These are phyloP conservation scores for Zophobas atratus DNA, from an alignment of 1,140 invertebrate species.

Conservation along the genomic window DNA sequence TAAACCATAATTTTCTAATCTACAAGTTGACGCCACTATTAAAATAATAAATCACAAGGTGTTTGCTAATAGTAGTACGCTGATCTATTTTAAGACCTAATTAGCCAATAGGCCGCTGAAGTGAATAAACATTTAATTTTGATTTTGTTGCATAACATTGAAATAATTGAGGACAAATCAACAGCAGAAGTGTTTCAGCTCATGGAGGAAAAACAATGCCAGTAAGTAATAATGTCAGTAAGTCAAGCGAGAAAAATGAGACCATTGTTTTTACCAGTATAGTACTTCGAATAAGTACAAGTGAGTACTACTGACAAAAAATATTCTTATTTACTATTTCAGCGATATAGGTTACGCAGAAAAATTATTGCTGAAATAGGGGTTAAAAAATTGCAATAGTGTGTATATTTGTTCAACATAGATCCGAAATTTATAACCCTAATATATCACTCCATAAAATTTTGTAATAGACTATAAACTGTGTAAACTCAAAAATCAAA, in stretches of 20 bases:
- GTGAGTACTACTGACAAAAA: neutral
- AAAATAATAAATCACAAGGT: neutral
- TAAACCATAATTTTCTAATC: neutral
- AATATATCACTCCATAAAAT: neutral
- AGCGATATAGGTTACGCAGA: too few relatives aligned
- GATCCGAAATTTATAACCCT: neutral
- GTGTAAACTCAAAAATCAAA: neutral
- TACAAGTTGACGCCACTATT: neutral
- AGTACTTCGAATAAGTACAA: neutral
- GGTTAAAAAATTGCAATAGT: neutral
- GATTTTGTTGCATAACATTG: slow-evolving; percentile 5
- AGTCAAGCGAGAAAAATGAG: neutral
- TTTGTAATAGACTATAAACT: slow-evolving; percentile 10
- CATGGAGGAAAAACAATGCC: slow-evolving; percentile 4
- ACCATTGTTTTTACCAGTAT: neutral
- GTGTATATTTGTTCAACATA: slow-evolving; percentile 2
- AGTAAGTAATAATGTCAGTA: neutral
- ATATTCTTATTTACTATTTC: too few relatives aligned
- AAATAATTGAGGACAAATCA: slow-evolving; percentile 5
- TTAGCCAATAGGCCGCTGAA: neutral
- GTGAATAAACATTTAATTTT: slow-evolving; percentile 6
- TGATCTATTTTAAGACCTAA: neutral
- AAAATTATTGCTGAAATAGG: too few relatives aligned
- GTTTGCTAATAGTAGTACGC: neutral
- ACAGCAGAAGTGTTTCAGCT: slow-evolving; percentile 5